Evolutionary conservation across 1,140 invertebrate species (phyloP).

Genomic region (Bombus impatiens): DNA sequence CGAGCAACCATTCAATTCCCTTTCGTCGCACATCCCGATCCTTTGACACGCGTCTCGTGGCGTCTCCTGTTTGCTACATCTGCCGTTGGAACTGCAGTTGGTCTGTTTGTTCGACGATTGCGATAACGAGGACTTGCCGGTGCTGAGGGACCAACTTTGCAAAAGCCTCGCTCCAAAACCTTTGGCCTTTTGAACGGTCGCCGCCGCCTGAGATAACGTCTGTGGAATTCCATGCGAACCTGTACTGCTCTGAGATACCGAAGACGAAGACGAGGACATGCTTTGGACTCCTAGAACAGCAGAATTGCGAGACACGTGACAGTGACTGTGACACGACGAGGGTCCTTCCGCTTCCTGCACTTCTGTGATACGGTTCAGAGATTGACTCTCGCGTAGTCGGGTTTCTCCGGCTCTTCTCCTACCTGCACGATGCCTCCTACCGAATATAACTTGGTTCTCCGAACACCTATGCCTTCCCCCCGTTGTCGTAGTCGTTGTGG

Average conservation of each 20-base stretch:
- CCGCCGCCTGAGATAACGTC: slow-evolving; percentile 64
- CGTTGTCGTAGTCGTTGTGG: slow-evolving; percentile 64
- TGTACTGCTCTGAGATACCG: slow-evolving; percentile 60
- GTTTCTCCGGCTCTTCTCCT: slow-evolving; percentile 85
- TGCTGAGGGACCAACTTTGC: slow-evolving; percentile 76
- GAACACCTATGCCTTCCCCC: slow-evolving; percentile 76
- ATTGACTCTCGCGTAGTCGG: slow-evolving; percentile 89
- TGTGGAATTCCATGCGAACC: slow-evolving; percentile 46
- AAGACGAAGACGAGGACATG: slow-evolving; percentile 59
- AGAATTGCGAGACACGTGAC: slow-evolving; percentile 73
- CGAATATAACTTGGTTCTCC: slow-evolving; percentile 74
- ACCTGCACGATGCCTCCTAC: slow-evolving; percentile 82
- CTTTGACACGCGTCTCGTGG: slow-evolving; percentile 46
- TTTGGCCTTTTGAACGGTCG: slow-evolving; percentile 78
- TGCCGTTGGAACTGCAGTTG: slow-evolving; percentile 18
- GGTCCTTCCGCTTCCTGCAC: slow-evolving; percentile 86
- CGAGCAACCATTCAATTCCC: slow-evolving; percentile 49
- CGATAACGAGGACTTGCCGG: slow-evolving; percentile 46
- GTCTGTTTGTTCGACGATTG: slow-evolving; percentile 42
- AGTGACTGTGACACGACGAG: slow-evolving; percentile 71
- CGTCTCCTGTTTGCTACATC: slow-evolving; percentile 28
- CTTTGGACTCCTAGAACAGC: slow-evolving; percentile 62
- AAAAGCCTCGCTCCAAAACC: slow-evolving; percentile 80
- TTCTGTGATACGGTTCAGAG: slow-evolving; percentile 91
- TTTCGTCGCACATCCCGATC: slow-evolving; percentile 48